Percentiles rank a stretch among this genome's conserved stretches.
phyloP scores from a whole-genome alignment of 2,113 vertebrate genomes.

The Brienomyrus brachyistius region DNA sequence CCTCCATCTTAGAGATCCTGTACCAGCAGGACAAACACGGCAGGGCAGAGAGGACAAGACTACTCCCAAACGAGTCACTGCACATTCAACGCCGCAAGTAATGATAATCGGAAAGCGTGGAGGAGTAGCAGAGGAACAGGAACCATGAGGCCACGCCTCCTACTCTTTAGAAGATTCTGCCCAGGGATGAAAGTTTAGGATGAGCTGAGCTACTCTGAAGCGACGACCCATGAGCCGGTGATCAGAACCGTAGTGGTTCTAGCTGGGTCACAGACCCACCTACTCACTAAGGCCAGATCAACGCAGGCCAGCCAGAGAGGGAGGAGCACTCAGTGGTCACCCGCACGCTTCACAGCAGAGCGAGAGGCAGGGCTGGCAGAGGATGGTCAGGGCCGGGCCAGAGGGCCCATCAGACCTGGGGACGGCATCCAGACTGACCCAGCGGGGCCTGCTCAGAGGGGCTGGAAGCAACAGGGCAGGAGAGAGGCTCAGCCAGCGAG shows the following conservation, averaged over 20 bases:
- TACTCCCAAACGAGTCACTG: background rate
- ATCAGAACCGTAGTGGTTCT: background rate
- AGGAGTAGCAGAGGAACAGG: background rate
- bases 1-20: background rate
- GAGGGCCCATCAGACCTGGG: background rate
- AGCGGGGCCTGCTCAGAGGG: background rate
- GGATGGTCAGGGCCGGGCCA: background rate
- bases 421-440: background rate
- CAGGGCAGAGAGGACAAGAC: background rate
- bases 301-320: background rate
- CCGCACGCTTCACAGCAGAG: background rate
- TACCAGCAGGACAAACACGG: too few relatives aligned
- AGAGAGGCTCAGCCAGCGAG: background rate
- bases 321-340: background rate
- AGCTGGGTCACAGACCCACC: background rate
- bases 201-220: background rate
- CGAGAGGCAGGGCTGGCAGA: background rate
- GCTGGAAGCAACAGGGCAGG: too few relatives aligned
- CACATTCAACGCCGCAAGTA: background rate
- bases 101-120: background rate
- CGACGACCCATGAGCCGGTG: background rate
- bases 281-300: background rate
- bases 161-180: background rate
- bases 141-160: background rate
- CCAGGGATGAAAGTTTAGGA: background rate